Base-by-base conservation (phyloP, 2,888 invertebrate species). In the Pyrrhia umbra region DNA sequence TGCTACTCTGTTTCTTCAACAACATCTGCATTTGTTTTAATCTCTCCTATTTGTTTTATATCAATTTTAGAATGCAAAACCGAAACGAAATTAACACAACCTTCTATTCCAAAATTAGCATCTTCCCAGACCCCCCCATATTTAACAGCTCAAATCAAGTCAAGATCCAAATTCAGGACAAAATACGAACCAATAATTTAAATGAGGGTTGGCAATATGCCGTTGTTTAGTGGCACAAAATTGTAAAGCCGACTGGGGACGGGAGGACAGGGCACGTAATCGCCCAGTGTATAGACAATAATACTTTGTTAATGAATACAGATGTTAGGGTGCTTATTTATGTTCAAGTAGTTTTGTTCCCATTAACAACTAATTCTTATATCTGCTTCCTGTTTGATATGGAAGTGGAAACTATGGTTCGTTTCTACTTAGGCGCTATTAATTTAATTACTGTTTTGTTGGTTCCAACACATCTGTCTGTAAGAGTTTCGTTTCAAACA, bases 171-270 rank as follows among this genome's bases (percentile, higher is more conserved):
- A 81, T 82, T 74, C 54, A 67, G 60, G 67, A 61, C 70, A 80
- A 78, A 78, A 78, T 79, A 73, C 65, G 79, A 71, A 65, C 79
- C 81, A 84, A 85, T 87, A 87, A 87, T 87, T 85, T 84, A 87
- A 86, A 87, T 85, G 70, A 81, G 84, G 79, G 81, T 75, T 70
- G 63, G 78, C 80, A 79, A 80, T 80, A 82, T 79, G 75, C 72
- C 74, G 77, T 79, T 82, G 75, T 83, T 81, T 79, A 80, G 77
- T 68, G 77, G 67, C 73, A 75, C 75, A 71, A 76, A 67, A 78
- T 80, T 81, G 77, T 81, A 81, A 83, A 82, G 82, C 81, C 74
- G 61, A 45, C 67, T 40, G 6, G 20, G 62, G 61, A 54, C 54
- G 69, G 62, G 49, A 55, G 54, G 69, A 47, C 56, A 58, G 20